These are phyloP conservation scores for Tokudaia muenninki DNA, from an alignment of 2,797 vertebrate species.

Conservation along the genomic window DNA sequence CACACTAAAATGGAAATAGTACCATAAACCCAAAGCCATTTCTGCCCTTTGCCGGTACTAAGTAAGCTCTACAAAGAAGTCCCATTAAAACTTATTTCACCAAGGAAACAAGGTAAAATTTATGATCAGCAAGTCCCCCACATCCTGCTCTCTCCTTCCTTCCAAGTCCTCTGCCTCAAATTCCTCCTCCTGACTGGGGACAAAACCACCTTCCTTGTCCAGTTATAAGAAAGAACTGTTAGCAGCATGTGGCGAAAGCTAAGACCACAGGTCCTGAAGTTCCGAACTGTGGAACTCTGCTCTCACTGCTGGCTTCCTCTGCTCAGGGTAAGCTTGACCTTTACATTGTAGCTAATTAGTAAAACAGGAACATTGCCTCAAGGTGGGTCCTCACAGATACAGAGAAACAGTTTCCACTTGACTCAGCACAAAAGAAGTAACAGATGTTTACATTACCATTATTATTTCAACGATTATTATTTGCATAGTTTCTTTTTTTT, in stretches of 20 bases:
- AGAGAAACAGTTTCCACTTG: slow-evolving; percentile 4
- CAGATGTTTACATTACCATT: background rate
- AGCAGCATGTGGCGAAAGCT: background rate
- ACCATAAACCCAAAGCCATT: background rate
- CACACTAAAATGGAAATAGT: background rate
- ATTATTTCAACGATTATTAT: background rate
- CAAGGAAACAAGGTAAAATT: slow-evolving; percentile 1
- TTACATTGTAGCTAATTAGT: background rate
- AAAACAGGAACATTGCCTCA: background rate
- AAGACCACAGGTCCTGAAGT: background rate
- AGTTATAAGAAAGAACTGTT: background rate
- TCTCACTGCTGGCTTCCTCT: background rate
- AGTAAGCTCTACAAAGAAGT: background rate
- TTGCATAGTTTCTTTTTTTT: background rate
- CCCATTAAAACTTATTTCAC: background rate
- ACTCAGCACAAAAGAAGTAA: background rate
- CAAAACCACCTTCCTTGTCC: background rate
- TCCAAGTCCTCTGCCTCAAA: background rate
- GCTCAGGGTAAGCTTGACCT: background rate
- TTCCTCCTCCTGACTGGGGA: background rate
- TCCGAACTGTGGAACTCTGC: background rate
- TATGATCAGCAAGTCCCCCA: background rate
- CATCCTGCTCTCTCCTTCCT: background rate
- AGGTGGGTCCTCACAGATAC: background rate
- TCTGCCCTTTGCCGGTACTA: background rate